Conservation (phyloP, 1,140 invertebrate genomes). For the Lerema accius region DNA sequence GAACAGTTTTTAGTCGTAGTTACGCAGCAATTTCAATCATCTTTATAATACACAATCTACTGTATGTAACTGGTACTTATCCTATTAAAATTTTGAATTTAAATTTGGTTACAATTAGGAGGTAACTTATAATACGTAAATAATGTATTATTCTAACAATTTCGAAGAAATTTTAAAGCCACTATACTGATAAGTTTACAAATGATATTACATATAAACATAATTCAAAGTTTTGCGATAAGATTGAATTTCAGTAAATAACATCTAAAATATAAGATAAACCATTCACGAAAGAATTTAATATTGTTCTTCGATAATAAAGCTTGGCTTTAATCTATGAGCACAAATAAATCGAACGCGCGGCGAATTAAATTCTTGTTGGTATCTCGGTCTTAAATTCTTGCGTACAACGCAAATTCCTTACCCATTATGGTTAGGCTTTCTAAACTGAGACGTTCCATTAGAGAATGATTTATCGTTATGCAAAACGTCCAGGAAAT, state of each 20-base stretch:
- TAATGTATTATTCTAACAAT: too few species aligned
- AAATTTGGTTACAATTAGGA: too few species aligned
- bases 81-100: too few species aligned
- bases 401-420: slow-evolving; percentile 2
- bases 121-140: too few species aligned
- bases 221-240: too few species aligned
- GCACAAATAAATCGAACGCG: slow-evolving; percentile 5
- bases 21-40: too few species aligned
- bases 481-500: not conserved
- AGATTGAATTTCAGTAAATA: not conserved
- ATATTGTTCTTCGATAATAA: slow-evolving; percentile 17
- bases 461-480: not conserved
- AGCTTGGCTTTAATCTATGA: not conserved
- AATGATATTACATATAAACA: too few species aligned
- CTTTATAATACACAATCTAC: too few species aligned
- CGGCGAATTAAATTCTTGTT: slow-evolving; percentile 13
- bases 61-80: too few species aligned
- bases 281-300: slow-evolving; percentile 15
- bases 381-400: slow-evolving; percentile 4
- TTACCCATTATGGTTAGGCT: not conserved
- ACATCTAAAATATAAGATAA: not conserved
- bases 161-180: too few species aligned
- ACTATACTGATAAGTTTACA: too few species aligned
- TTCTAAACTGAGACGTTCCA: not conserved
- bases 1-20: too few species aligned